These are phyloP conservation scores for Cordilura impudica DNA, from an alignment of 2,888 invertebrate species.

Conservation along the genomic window DNA sequence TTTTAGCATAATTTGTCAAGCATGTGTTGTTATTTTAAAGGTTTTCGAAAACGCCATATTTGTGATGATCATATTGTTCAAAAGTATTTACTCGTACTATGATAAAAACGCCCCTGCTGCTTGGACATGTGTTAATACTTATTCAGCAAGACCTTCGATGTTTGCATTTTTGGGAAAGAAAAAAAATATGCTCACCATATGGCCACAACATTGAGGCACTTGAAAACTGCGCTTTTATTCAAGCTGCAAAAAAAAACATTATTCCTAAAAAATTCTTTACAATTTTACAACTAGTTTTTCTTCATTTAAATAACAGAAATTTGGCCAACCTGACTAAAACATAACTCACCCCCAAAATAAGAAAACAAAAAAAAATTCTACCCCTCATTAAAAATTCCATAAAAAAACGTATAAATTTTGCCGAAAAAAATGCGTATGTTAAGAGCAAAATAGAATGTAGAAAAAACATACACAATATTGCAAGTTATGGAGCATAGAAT, in stretches of 20 bases:
- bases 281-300: neutral
- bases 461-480: conserved; percentile 35
- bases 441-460: conserved; percentile 21
- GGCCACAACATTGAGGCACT: conserved; percentile 42
- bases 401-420: conserved; percentile 59
- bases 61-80: neutral
- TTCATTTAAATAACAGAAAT: neutral
- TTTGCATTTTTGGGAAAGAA: conserved; percentile 21
- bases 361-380: conserved; percentile 50
- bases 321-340: conserved; percentile 44
- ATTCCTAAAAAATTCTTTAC: neutral
- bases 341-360: conserved; percentile 53
- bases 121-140: neutral
- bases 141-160: neutral
- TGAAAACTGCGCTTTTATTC: conserved; percentile 16
- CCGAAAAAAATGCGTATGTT: conserved; percentile 36
- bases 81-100: conserved; percentile 9
- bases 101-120: conserved; percentile 11
- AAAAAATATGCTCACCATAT: conserved; percentile 32
- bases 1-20: neutral
- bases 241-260: neutral
- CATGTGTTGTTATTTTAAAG: conserved; percentile 13
- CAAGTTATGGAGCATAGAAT: conserved; percentile 16
- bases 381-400: conserved; percentile 53
- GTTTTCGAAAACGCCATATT: conserved; percentile 6